Conservation (phyloP, 2,888 invertebrate species). For the Tetragonula carbonaria region DNA sequence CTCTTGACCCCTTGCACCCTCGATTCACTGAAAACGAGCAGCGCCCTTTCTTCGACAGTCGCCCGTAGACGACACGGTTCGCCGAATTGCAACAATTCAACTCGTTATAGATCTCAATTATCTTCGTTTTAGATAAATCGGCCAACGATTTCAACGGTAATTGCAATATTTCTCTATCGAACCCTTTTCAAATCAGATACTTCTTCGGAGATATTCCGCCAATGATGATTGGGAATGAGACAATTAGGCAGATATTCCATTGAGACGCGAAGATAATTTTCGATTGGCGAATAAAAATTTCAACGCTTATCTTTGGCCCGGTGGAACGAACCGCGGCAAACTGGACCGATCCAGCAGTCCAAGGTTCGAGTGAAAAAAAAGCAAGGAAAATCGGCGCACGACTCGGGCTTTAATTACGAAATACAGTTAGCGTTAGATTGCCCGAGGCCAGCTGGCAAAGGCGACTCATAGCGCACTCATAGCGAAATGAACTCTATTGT, state of each 20-base stretch:
- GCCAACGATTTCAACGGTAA: not conserved
- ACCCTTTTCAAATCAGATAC: not conserved
- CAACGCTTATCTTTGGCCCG: too few relatives aligned
- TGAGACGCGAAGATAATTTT: too few relatives aligned
- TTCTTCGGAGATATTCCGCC: too few relatives aligned
- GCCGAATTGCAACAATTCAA: constrained; percentile 56
- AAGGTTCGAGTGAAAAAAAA: not conserved
- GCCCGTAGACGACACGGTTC: constrained; percentile 69
- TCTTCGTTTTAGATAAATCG: not conserved
- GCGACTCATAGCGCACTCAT: constrained; percentile 33
- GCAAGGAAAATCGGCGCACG: constrained; percentile 14
- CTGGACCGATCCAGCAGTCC: not conserved
- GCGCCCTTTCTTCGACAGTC: constrained; percentile 49
- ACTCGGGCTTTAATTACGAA: constrained; percentile 41
- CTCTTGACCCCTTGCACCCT: constrained; percentile 22
- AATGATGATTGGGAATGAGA: too few relatives aligned
- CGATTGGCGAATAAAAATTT: too few relatives aligned
- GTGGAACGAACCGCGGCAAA: too few relatives aligned
- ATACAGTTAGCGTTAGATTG: constrained; percentile 21
- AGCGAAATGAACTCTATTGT: constrained; percentile 55
- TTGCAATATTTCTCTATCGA: not conserved
- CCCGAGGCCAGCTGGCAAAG: constrained; percentile 17
- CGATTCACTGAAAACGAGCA: constrained; percentile 44
- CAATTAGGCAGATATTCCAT: too few relatives aligned
- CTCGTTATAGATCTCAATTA: constrained; percentile 13